Percentiles rank a stretch among this genome's conserved stretches.
These are phyloP conservation scores for Mactromeris polynyma DNA, from an alignment of 2,888 invertebrate genomes.

Conservation along the genomic window DNA sequence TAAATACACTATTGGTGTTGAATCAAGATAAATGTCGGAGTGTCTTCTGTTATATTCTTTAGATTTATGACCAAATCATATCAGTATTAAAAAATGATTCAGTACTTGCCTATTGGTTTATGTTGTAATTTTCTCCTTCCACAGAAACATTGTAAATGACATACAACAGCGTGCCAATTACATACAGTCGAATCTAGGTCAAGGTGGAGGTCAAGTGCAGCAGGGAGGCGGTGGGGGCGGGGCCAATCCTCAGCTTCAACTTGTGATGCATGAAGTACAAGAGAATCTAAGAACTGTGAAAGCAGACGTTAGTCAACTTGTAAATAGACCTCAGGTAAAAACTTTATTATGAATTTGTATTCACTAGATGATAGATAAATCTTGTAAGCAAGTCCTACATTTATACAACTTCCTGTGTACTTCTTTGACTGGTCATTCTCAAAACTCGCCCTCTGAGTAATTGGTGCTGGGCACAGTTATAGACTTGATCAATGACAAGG, in stretches of 20 bases:
- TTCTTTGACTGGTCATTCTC: no score
- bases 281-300: slow-evolving; percentile 77
- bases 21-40: no score
- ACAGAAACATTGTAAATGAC: slow-evolving; percentile 77
- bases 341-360: background rate
- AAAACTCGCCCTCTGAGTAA: no score
- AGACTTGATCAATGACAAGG: no score
- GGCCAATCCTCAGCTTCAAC: slow-evolving; percentile 69
- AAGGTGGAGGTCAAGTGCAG: slow-evolving; percentile 58
- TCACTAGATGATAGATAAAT: background rate
- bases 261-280: slow-evolving; percentile 79
- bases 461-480: no score
- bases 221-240: slow-evolving; percentile 69
- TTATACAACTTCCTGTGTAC: no score
- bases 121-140: slow-evolving; percentile 29
- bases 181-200: slow-evolving; percentile 68
- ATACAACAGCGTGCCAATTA: slow-evolving; percentile 74
- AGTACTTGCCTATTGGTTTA: no score
- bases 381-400: no score
- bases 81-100: no score
- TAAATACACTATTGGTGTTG: no score
- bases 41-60: no score
- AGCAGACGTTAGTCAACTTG: slow-evolving; percentile 73
- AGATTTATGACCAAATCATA: no score
- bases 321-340: slow-evolving; percentile 76